Base-by-base conservation (phyloP, 2,113 vertebrate genomes). In the Craseonycteris thonglongyai region DNA sequence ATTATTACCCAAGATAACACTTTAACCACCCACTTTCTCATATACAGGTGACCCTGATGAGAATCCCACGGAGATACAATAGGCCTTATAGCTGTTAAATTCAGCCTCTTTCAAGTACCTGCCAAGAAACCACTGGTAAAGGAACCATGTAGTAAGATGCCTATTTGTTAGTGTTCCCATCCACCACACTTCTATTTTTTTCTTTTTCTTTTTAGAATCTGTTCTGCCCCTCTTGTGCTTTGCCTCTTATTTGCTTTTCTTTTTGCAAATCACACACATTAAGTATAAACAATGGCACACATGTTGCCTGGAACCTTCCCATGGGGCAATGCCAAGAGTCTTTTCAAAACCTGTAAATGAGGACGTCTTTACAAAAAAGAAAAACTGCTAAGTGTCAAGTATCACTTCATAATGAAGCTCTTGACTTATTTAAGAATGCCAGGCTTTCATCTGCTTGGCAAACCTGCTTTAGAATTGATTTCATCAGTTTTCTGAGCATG, bases 331-430 rank as follows among this genome's bases (percentile, higher is more conserved):
- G 93, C 16, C 88, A 63, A 76, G 80, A 85, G 78, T 59, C 88
- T 84, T 92, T 90, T 95, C 84, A 90, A 89, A 84, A 89, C 16
- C 15, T 92, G 33, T 93, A 86, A 96, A 92, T 93, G 90, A 96
- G 88, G 90, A 76, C 81, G 80, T 94, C 83, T 93, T 88, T 68
- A 90, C 22, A 93, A 93, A 95, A 94, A 88, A 90, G 54, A n/a
- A 82, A 82, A 97, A 87, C 51, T 80, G 89, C 28, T 71, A 71
- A 74, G 86, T 95, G 91, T 93, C 87, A 97, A 91, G 93, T 84
- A 96, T 83, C 82, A 90, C 94, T 96, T 95, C 71, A 81, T 86
- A 92, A 92, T 47, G 58, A 40, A 61, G 69, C 72, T 95, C 88
- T 74, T 87, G 82, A 89, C 65, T 95, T 95, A 86, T 87, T 93